These are phyloP conservation scores for Argyrosomus regius DNA, from an alignment of 2,797 vertebrate species.

Conservation along the genomic window DNA sequence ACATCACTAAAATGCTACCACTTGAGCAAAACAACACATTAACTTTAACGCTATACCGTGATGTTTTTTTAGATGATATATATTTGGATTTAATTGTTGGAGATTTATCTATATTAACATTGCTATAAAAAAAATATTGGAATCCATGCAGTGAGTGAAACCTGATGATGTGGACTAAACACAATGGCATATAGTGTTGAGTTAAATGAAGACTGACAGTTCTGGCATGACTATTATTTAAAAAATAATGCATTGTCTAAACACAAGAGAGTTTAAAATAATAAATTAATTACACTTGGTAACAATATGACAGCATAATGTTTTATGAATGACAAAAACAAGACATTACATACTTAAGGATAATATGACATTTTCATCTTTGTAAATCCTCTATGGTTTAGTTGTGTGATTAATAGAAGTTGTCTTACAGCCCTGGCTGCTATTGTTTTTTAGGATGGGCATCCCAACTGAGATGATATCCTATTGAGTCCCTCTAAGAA, in stretches of 20 bases:
- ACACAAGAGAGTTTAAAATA: conserved; percentile 34
- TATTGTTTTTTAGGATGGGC: conserved; percentile 64
- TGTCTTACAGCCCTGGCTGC: conserved; percentile 54
- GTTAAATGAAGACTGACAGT: conserved; percentile 28
- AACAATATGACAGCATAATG: conserved; percentile 32
- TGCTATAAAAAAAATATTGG: neutral
- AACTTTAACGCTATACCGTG: neutral
- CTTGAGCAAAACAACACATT: neutral
- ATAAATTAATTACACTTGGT: conserved; percentile 29
- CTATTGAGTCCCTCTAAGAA: conserved; percentile 59
- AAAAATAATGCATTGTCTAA: conserved; percentile 34
- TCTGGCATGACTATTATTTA: conserved; percentile 32
- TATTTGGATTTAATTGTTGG: neutral
- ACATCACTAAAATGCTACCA: neutral
- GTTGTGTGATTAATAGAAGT: conserved; percentile 67
- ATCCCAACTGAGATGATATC: conserved; percentile 71
- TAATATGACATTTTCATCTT: conserved; percentile 55
- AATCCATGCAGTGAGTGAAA: neutral
- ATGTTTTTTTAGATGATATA: neutral
- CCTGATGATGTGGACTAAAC: neutral
- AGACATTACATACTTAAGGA: conserved; percentile 45
- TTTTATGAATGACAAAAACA: conserved; percentile 47
- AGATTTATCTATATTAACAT: neutral
- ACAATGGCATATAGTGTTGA: neutral
- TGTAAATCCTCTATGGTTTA: conserved; percentile 44